A percentile compares a stretch with the other conserved stretches of the same genome.
Evolutionary conservation across 2,888 invertebrate genomes (phyloP).

Genomic region (Pyrochroa serraticornis): DNA sequence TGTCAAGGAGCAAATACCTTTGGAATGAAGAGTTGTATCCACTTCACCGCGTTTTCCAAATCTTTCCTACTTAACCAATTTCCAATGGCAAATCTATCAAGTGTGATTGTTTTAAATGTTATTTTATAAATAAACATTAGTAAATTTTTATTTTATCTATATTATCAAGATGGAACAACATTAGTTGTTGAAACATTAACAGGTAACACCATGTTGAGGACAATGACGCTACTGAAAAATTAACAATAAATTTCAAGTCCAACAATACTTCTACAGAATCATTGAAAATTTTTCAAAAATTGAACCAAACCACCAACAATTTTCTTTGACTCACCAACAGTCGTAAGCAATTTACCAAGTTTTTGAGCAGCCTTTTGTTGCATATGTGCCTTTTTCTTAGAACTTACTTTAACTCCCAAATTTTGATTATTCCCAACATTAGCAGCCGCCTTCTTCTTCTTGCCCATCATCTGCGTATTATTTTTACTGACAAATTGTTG

Average conservation of each 20-base stretch:
- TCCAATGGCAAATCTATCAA: constrained; percentile 29
- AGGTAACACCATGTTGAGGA: too few species aligned
- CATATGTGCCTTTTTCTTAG: constrained; percentile 20
- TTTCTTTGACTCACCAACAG: constrained; percentile 22
- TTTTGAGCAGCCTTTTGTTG: constrained; percentile 23
- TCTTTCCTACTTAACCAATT: constrained; percentile 11
- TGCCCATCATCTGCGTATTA: neutral
- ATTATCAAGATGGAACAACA: too few species aligned
- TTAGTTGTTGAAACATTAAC: too few species aligned
- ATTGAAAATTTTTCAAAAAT: constrained; percentile 16
- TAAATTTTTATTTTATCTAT: constrained; percentile 28
- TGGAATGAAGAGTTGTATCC: constrained; percentile 61
- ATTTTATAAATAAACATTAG: constrained; percentile 33
- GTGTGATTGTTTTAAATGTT: constrained; percentile 38
- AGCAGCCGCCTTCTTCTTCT: too few species aligned
- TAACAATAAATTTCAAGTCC: too few species aligned
- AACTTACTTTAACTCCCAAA: constrained; percentile 11
- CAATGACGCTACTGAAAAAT: too few species aligned
- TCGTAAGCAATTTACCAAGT: constrained; percentile 20
- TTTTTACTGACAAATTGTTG: constrained; percentile 13
- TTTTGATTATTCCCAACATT: neutral
- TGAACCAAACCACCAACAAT: neutral
- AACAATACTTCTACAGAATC: too few species aligned
- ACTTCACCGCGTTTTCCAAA: neutral
- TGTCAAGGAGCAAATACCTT: constrained; percentile 74